Conservation (phyloP, 2,797 vertebrate species). For the Brachyrhaphis roseni region DNA sequence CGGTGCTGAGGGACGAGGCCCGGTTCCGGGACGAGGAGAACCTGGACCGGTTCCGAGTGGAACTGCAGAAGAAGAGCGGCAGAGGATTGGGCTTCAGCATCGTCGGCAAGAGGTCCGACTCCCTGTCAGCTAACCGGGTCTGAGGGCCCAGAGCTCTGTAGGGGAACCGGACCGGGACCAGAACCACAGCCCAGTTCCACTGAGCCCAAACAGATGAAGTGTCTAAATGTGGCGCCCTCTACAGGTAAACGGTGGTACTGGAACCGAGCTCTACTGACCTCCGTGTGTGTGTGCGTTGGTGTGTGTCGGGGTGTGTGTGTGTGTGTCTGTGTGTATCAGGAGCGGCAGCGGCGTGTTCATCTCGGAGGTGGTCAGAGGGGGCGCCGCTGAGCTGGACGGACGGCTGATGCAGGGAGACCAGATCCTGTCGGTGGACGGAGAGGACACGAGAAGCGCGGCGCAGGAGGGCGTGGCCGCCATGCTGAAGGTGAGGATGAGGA, state of each 20-base stretch:
- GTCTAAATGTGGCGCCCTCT: too few species aligned
- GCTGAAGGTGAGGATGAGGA: constrained; percentile 85
- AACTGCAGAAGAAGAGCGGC: constrained; percentile 90
- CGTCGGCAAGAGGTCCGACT: constrained; percentile 64
- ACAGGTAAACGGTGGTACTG: too few species aligned
- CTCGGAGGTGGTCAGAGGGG: constrained; percentile 94
- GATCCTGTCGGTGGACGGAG: constrained; percentile 92
- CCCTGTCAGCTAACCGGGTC: background rate
- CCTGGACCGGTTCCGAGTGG: constrained; percentile 87
- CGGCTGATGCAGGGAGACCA: constrained; percentile 96
- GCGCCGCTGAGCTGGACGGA: constrained; percentile 92
- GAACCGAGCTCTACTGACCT: too few species aligned
- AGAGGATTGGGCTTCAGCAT: constrained; percentile 94
- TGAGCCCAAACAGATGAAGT: too few species aligned
- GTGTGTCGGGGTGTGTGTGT: too few species aligned
- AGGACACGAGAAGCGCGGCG: constrained; percentile 88
- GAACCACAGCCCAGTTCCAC: background rate
- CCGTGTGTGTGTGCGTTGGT: too few species aligned
- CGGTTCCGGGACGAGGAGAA: constrained; percentile 92
- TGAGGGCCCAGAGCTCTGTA: background rate
- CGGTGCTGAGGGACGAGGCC: constrained; percentile 87
- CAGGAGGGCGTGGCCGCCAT: constrained; percentile 92
- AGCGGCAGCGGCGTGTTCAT: constrained; percentile 94
- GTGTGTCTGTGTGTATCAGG: constrained; percentile 66
- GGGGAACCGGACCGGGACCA: background rate